Evolutionary conservation across 2,113 vertebrate genomes (phyloP), one percentile per base, ranked within the genome.

Genomic region (Rhegmatorhina hoffmannsi): DNA sequence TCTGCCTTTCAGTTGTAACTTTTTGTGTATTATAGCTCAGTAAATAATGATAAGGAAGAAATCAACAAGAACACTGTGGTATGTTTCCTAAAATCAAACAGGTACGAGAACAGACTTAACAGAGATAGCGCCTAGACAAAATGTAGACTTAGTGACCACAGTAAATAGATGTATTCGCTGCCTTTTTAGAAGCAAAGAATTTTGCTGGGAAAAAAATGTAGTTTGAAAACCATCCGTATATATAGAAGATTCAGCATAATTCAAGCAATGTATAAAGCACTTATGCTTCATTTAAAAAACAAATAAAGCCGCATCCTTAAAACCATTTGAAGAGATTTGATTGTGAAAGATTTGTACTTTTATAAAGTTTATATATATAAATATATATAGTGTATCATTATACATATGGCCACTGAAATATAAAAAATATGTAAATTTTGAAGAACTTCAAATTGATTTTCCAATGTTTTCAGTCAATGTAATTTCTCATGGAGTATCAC

Each of bases 1-100:
- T 97, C 63, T 94, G 87, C 50, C 70, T 97, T 97, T 96, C 95
- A 92, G 52, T 96, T 76, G 81, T 87, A 96, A 96, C 92, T 93
- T 96, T 95, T 92, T 89, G 69, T 95, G 70, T 92, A 86, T 68
- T 95, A 81, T 91, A 92, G 55, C 78, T 95, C 90, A 91, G 93
- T 93, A 96, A 95, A 96, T 96, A 96, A 95, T 58, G 85, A 94
- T 96, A 87, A 95, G 92, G 36, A 90, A 64, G 89, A 93, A 87
- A 96, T 93, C 95, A 96, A 95, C 87, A 91, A 87, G 81, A 84
- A 68, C 5, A 3, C 50, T 74, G 60, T 43, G 62, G 18, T 80
- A 66, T 60, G 60, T 38, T 93, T 90, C 66, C 25, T 88, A 83
- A 95, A 91, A 82, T 94, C 87, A 95, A 93, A 84, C 46, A 84